A percentile compares a stretch with the other conserved stretches of the same genome.
Conservation (phyloP, 2,113 vertebrate species). For the Nothocercus julius region DNA sequence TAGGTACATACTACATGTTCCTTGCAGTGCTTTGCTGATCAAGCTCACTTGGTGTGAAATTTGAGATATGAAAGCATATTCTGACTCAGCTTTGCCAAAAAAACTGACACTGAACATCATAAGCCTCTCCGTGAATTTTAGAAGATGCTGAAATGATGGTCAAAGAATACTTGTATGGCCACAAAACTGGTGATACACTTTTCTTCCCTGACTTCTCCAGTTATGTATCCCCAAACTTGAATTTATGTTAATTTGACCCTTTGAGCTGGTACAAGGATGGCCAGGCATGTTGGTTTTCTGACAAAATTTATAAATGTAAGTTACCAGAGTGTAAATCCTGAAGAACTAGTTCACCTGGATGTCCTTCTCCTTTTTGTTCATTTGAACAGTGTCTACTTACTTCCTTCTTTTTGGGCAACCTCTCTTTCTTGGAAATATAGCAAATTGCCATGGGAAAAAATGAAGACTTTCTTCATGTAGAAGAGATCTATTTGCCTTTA, state of each 20-base stretch:
- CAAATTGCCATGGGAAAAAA: not conserved
- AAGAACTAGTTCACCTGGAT: not conserved
- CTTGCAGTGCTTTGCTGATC: not conserved
- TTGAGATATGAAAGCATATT: not conserved
- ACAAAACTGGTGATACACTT: fast-evolving
- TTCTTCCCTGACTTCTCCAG: not conserved
- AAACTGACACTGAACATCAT: not conserved
- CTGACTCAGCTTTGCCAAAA: not conserved
- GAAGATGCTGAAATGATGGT: not conserved
- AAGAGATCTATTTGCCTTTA: not conserved
- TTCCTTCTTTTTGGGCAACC: not conserved
- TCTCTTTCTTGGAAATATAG: not conserved
- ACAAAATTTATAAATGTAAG: not conserved
- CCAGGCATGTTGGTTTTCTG: not conserved
- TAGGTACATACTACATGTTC: not conserved
- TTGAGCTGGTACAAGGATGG: not conserved
- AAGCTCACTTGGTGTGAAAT: not conserved
- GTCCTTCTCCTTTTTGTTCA: not conserved
- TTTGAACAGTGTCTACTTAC: not conserved
- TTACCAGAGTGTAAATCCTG: not conserved
- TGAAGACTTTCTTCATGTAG: not conserved
- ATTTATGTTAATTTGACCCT: not conserved
- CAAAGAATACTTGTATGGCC: not conserved
- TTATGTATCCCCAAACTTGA: not conserved
- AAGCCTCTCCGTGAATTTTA: fast-evolving